These are phyloP conservation scores for Tiliacea aurago DNA, from an alignment of 2,888 invertebrate species.

Conservation along the genomic window DNA sequence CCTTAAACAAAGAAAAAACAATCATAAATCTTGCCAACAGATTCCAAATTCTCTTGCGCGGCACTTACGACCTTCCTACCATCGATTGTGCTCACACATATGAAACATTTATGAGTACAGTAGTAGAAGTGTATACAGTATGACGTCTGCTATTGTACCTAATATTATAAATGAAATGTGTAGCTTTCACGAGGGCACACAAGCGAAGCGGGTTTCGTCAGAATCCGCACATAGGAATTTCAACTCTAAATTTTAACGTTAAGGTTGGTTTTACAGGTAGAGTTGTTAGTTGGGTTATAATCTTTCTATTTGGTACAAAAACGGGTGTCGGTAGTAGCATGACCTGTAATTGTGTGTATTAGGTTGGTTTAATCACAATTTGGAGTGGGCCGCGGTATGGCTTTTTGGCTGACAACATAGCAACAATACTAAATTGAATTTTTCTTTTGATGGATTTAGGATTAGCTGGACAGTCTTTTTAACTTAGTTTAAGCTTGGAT, in stretches of 20 bases:
- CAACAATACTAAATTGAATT: constrained; percentile 82
- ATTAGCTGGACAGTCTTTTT: constrained; percentile 31
- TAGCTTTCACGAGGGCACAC: constrained; percentile 90
- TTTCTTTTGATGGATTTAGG: constrained; percentile 67
- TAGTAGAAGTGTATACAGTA: constrained; percentile 88
- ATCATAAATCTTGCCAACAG: constrained; percentile 55
- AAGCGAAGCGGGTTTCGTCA: constrained; percentile 79
- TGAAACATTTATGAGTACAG: constrained; percentile 84
- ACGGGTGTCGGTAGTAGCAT: constrained; percentile 87
- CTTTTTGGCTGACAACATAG: constrained; percentile 86
- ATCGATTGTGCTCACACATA: constrained; percentile 78
- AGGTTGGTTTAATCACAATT: constrained; percentile 90
- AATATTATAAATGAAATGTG: constrained; percentile 89
- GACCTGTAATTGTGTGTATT: constrained; percentile 91
- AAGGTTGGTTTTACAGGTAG: constrained; percentile 66
- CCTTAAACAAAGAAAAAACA: constrained; percentile 54
- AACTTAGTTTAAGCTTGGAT: background rate
- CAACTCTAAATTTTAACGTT: constrained; percentile 4
- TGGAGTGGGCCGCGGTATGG: constrained; percentile 89
- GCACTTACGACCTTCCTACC: constrained; percentile 67
- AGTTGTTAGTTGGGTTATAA: constrained; percentile 38
- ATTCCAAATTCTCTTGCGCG: constrained; percentile 63
- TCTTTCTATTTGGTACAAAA: constrained; percentile 73
- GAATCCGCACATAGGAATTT: constrained; percentile 52
- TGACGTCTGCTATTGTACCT: constrained; percentile 88